phyloP scores from a whole-genome alignment of 1,140 invertebrate species.

The Oscheius sp. region DNA sequence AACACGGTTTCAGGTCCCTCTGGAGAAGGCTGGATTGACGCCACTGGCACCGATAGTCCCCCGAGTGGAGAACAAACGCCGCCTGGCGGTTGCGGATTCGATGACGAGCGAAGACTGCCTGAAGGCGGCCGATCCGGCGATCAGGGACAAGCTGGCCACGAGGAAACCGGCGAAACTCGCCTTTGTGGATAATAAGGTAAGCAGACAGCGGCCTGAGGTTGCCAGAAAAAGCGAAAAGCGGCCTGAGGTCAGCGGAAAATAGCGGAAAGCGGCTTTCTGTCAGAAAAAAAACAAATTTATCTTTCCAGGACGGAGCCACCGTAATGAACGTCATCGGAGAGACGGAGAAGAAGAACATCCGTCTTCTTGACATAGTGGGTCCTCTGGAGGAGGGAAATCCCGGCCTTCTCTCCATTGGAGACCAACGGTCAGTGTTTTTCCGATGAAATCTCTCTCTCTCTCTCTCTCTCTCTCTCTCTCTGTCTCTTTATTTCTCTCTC shows the following conservation, averaged over 20 bases:
- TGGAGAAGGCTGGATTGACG: neutral
- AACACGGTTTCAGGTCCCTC: neutral
- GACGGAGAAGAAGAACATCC: neutral
- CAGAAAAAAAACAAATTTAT: neutral
- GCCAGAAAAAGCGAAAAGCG: too few relatives aligned
- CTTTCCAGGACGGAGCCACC: slow-evolving; percentile 15
- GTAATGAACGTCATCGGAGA: slow-evolving; percentile 32
- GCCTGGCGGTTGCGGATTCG: neutral
- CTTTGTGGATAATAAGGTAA: slow-evolving; percentile 22
- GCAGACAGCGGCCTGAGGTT: too few relatives aligned
- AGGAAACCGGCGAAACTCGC: slow-evolving; percentile 14
- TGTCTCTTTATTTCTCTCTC: neutral
- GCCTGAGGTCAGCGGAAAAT: too few relatives aligned
- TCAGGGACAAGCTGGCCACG: slow-evolving; percentile 15
- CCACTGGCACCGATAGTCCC: neutral
- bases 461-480: slow-evolving; percentile 2
- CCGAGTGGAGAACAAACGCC: slow-evolving; percentile 9
- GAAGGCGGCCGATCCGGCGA: slow-evolving; percentile 8
- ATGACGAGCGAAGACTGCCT: slow-evolving; percentile 33
- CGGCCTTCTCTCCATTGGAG: slow-evolving; percentile 22
- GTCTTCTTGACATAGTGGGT: slow-evolving; percentile 18
- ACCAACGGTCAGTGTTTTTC: slow-evolving; percentile 2
- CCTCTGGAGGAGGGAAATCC: slow-evolving; percentile 31
- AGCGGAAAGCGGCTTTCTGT: too few relatives aligned
- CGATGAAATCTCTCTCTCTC: too few relatives aligned